phyloP scores from a whole-genome alignment of 2,113 vertebrate genomes.

The Thryonomys swinderianus region DNA sequence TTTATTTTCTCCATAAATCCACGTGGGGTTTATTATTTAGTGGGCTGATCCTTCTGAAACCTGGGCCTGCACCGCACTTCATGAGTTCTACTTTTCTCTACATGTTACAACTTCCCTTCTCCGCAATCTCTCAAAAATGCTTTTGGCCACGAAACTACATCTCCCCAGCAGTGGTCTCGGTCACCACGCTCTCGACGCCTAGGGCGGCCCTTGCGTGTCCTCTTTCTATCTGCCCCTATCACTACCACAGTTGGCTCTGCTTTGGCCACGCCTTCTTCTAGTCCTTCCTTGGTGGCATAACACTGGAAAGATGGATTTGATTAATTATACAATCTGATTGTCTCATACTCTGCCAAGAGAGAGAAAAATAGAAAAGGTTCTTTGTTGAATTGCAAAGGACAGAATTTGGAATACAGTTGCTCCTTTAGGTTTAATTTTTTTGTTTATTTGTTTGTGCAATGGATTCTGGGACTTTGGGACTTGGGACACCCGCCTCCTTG shows the following conservation, averaged over 20 bases:
- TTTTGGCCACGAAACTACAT: too few relatives aligned
- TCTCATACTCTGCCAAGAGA: background rate
- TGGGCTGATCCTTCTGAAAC: background rate
- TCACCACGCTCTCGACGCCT: background rate
- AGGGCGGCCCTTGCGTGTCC: accelerated
- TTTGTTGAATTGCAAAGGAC: background rate
- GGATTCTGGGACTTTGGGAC: background rate
- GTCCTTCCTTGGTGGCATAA: background rate
- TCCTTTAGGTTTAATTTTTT: background rate
- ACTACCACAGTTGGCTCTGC: background rate
- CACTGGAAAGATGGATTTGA: background rate
- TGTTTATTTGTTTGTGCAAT: background rate
- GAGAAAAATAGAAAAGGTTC: background rate
- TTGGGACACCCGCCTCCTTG: background rate
- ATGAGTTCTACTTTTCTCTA: background rate
- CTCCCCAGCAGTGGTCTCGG: background rate
- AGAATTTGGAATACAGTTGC: background rate
- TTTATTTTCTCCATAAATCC: background rate
- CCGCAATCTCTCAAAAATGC: background rate
- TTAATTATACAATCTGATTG: background rate
- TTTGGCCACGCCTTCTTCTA: background rate
- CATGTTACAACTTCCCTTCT: background rate
- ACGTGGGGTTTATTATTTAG: background rate
- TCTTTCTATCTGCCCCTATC: background rate
- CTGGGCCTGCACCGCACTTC: background rate